Base-by-base conservation (phyloP, 2,113 vertebrate genomes). In the Oncorhynchus keta region DNA sequence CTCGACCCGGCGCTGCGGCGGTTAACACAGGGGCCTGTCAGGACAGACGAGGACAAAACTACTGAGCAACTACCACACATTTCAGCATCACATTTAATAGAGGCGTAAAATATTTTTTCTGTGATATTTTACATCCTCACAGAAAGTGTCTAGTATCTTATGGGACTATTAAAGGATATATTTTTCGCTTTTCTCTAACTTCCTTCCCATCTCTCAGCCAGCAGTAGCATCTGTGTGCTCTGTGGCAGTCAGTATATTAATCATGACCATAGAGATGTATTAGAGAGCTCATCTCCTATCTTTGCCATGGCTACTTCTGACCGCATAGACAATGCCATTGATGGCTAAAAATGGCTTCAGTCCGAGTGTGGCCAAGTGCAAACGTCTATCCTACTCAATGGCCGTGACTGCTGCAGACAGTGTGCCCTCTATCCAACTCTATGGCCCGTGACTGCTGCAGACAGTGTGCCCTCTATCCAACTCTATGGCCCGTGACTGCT, bases 1-100 rank as follows among this genome's bases (percentile, higher is more conserved):
- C 96, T 80, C 96, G 93, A 72, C 86, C 94, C 61, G 91, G 85
- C 75, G 93, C 83, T 2, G 88, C 55, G 2, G 83, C 22, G 1
- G 86, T 75, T 4, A 81, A 91, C 62, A 88, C 90, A 57, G 93
- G 85, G 48, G 92, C 91, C 95, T 98, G 82, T 5, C 70, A 26
- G 85, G 81, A 82, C 57, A 74, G 20, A 57, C 0, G 3, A 55
- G 16, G 28, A 28, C 24, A 7, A 51, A 51, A 20, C 6, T 24
- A 71, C 9, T 13, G 22, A 51, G 48, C 4, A 51, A 71, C n/a
- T n/a, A 24, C 12, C n/a, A 49, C n/a, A 62, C n/a, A 3, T 62
- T 22, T n/a, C n/a, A 62, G 16, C 7, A 22, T 62, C 8, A n/a
- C 59, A n/a, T 62, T 62, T 62, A 62, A 62, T 9, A 62, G 59